Percentiles rank a stretch among this genome's conserved stretches.
Evolutionary conservation across 1,140 invertebrate species (phyloP).

Genomic region (Pemphigus obesinymphae): DNA sequence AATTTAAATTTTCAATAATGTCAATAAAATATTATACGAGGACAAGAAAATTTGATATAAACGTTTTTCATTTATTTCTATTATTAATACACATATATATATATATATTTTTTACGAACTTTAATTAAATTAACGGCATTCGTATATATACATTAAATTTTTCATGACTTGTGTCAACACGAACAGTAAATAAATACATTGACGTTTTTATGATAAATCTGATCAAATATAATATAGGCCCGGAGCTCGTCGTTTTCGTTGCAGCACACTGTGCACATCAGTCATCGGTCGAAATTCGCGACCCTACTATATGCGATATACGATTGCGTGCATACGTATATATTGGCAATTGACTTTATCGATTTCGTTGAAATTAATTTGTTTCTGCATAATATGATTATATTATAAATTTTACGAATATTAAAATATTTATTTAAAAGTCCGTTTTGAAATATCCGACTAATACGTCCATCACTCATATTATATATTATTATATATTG

Average conservation of each 20-base stretch:
- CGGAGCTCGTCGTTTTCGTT: background rate
- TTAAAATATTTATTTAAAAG: too few relatives aligned
- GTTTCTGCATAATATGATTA: background rate
- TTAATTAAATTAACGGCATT: background rate
- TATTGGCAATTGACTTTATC: background rate
- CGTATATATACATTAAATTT: background rate
- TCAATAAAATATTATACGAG: background rate
- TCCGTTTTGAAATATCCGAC: too few relatives aligned
- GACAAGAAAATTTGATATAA: background rate
- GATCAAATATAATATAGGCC: too few relatives aligned
- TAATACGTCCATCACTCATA: too few relatives aligned
- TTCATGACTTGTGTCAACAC: background rate
- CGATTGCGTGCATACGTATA: too few relatives aligned
- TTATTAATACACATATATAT: too few relatives aligned
- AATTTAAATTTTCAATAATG: background rate
- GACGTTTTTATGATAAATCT: constrained; percentile 5
- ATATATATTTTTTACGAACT: background rate
- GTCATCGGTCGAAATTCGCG: background rate
- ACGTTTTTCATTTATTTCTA: background rate
- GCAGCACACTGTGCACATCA: background rate
- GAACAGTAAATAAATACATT: background rate
- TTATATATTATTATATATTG: too few relatives aligned
- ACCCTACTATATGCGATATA: background rate
- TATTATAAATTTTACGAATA: constrained; percentile 5
- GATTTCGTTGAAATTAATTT: background rate